A percentile compares a stretch with the other conserved stretches of the same genome.
phyloP scores from a whole-genome alignment of 1,140 invertebrate species.

The Hyles vespertilio region DNA sequence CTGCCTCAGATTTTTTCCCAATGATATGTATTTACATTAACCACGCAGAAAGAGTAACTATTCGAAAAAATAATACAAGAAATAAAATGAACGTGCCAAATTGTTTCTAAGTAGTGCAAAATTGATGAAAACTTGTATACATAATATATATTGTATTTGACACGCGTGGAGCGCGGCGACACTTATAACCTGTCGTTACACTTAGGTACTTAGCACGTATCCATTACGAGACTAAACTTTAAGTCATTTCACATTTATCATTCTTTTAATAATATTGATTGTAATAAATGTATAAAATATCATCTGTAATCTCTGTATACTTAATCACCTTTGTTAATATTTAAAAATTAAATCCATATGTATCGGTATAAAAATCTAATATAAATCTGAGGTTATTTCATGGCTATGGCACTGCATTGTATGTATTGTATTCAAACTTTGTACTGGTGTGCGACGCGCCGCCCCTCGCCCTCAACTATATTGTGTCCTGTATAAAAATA shows the following conservation, averaged over 20 bases:
- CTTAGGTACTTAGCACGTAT: constrained; percentile 55
- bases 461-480: constrained; percentile 34
- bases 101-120: constrained; percentile 22
- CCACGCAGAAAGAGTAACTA: constrained; percentile 32
- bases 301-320: constrained; percentile 75
- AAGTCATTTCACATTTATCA: constrained; percentile 69
- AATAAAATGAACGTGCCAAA: constrained; percentile 33
- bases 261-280: constrained; percentile 70
- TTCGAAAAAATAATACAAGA: constrained; percentile 5
- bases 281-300: constrained; percentile 76
- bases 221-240: constrained; percentile 60
- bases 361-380: constrained; percentile 76
- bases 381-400: constrained; percentile 72
- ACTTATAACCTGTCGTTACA: constrained; percentile 30
- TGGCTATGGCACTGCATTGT: constrained; percentile 71
- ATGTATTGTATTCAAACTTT: constrained; percentile 71
- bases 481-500: constrained; percentile 72
- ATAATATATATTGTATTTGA: constrained; percentile 20
- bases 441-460: constrained; percentile 41
- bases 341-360: constrained; percentile 76
- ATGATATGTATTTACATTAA: constrained; percentile 67
- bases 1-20: constrained; percentile 41
- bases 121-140: constrained; percentile 15
- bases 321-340: constrained; percentile 75
- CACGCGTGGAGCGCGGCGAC: constrained; percentile 18